Base-by-base conservation (phyloP, 2,797 vertebrate species). In the Adelosebastes latens region DNA sequence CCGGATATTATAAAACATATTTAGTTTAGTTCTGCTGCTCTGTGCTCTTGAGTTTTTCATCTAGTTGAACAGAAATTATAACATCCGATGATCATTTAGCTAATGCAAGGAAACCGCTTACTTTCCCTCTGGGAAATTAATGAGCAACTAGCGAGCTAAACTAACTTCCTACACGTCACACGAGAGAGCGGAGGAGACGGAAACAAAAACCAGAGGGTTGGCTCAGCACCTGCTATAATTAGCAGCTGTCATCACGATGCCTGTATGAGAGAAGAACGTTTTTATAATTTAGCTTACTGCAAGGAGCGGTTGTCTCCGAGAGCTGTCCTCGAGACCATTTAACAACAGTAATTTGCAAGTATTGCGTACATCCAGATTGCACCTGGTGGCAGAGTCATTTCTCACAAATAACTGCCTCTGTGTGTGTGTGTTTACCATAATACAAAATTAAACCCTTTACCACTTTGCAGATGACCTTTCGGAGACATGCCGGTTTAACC, bases 111-210 rank as follows among this genome's bases (percentile, higher is more conserved):
- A 74, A 84, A 76, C 72, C 5, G 8, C 42, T 76, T 72, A 72
- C 32, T 73, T 59, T 59, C 67, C 88, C 74, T 46, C 34, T 25
- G 88, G 89, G 89, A 91, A 93, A 92, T 93, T 77, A 88, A 82
- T 46, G 60, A 77, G 13, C 75, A 81, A 49, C 76, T 49, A 64
- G 66, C 77, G 75, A 83, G 61, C 62, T 69, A 77, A 81, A 74
- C 66, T 49, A 72, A 75, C 74, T 80, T 84, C 68, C 79, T 74
- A 56, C 53, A 49, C 79, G 34, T 80, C 69, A 76, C 81, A 76
- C 76, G 39, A 66, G 74, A 86, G 74, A 80, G 75, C 20, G 8
- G 59, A 62, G 61, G 83, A 84, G 75, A 81, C 59, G 39, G 63
- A 80, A 83, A 85, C 80, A 85, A 82, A 77, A 87, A 75, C 1